phyloP scores from a whole-genome alignment of 1,140 invertebrate species.

The Polypedilum pembai region DNA sequence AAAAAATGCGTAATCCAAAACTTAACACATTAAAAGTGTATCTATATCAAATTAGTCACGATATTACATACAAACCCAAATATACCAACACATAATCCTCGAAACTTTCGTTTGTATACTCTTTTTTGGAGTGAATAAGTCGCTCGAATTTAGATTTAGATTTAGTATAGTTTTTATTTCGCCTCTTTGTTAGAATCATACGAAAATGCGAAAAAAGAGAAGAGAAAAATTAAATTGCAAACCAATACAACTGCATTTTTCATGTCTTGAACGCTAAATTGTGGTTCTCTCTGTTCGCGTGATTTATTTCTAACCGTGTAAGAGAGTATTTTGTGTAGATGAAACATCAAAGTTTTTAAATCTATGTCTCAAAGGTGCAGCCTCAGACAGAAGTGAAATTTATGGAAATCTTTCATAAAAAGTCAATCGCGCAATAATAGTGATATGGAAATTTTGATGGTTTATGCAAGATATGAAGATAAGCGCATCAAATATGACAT shows the following conservation, averaged over 20 bases:
- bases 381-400: no score
- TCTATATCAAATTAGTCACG: conserved; percentile 18
- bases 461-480: no score
- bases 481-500: no score
- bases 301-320: background rate
- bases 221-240: background rate
- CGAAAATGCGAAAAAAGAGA: background rate
- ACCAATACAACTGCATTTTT: conserved; percentile 6
- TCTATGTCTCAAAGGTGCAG: no score
- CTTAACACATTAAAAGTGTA: background rate
- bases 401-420: no score
- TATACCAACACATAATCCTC: background rate
- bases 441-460: no score
- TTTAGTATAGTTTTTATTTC: background rate
- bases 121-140: background rate
- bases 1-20: background rate
- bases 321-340: no score
- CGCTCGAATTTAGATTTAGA: background rate
- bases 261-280: background rate
- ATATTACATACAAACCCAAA: conserved; percentile 4
- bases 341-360: no score
- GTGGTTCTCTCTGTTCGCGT: background rate
- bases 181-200: background rate
- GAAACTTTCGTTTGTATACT: background rate
- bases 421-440: no score